Conservation (phyloP, 2,888 invertebrate species). For the Balanococcus diminutus region DNA sequence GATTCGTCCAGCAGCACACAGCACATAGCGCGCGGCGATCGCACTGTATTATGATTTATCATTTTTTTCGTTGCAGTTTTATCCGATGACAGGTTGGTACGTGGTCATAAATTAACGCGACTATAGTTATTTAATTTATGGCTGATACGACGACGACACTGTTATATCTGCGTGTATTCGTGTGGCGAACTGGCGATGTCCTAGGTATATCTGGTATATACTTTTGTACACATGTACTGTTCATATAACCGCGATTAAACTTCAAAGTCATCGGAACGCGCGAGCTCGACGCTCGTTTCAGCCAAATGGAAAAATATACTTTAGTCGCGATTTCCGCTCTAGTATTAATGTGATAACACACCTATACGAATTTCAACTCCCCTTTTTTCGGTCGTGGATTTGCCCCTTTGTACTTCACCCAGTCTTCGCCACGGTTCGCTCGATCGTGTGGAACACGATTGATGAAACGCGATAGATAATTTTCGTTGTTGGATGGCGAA, state of each 20-base stretch:
- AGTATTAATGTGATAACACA: not conserved
- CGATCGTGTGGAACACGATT: not conserved
- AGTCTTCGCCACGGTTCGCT: not conserved
- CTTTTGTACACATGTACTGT: not conserved
- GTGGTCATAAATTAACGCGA: constrained; percentile 20
- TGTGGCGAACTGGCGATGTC: not conserved
- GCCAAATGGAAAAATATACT: not conserved
- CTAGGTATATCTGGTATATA: not conserved
- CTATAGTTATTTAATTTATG: constrained; percentile 18
- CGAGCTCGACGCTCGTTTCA: not conserved
- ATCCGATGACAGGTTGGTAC: constrained; percentile 18
- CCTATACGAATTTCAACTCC: not conserved
- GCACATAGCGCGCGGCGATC: not conserved
- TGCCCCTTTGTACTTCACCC: not conserved
- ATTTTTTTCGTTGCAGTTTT: constrained; percentile 31
- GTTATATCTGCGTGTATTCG: not conserved
- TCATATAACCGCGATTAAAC: not conserved
- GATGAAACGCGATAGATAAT: constrained; percentile 10
- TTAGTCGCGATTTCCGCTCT: not conserved
- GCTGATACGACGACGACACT: constrained; percentile 23
- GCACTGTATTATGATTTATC: not conserved
- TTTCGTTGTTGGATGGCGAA: not conserved
- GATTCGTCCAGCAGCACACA: not conserved
- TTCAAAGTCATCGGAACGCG: not conserved
- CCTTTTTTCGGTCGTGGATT: not conserved